Evolutionary conservation across 2,888 invertebrate genomes (phyloP).

Genomic region (Hofmannophila pseudospretella): DNA sequence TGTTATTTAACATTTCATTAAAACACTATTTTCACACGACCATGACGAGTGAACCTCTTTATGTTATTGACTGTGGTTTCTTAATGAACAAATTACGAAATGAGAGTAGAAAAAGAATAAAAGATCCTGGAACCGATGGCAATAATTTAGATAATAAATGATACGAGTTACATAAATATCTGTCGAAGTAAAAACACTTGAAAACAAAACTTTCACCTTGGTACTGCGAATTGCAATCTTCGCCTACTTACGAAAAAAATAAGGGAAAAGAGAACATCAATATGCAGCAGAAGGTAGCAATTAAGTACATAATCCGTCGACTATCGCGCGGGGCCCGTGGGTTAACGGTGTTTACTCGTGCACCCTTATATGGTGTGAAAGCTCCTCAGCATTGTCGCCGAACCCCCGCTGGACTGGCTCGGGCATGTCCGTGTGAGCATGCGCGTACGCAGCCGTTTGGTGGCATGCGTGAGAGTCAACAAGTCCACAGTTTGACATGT

Average conservation of each 20-base stretch:
- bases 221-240: conserved; percentile 9
- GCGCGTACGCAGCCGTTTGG: conserved; percentile 26
- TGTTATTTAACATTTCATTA: too few species aligned
- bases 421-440: conserved; percentile 40
- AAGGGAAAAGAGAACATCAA: conserved; percentile 35
- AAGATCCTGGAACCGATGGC: neutral
- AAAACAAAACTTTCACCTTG: conserved; percentile 12
- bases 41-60: too few species aligned
- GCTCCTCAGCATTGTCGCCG: conserved; percentile 67
- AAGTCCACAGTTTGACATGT: too few species aligned
- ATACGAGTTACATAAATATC: neutral
- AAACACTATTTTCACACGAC: too few species aligned
- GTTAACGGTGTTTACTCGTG: conserved; percentile 66
- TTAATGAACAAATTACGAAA: too few species aligned
- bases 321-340: conserved; percentile 51
- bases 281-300: conserved; percentile 55
- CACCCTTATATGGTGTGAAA: conserved; percentile 73
- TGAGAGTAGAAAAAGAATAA: too few species aligned
- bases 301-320: conserved; percentile 66
- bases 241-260: conserved; percentile 18
- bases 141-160: neutral
- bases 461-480: conserved; percentile 29
- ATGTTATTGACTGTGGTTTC: too few species aligned
- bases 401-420: conserved; percentile 46
- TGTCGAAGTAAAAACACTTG: neutral